A percentile compares a stretch with the other conserved stretches of the same genome.
These are phyloP conservation scores for Neuroscelio doddi DNA, from an alignment of 2,888 invertebrate species.

Conservation along the genomic window DNA sequence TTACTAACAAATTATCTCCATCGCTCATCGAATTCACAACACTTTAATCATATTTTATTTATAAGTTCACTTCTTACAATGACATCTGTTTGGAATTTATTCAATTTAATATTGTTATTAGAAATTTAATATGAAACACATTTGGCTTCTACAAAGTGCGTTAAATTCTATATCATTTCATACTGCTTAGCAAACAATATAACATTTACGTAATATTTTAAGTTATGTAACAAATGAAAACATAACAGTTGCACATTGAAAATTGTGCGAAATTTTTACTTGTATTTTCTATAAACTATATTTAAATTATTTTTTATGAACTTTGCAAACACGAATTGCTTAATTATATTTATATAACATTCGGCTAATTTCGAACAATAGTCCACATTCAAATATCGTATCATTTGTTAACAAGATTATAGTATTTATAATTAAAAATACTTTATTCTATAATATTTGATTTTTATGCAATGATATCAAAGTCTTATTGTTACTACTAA, in stretches of 20 bases:
- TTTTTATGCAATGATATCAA: slow-evolving; percentile 19
- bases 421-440: slow-evolving; percentile 2
- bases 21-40: slow-evolving; percentile 34
- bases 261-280: no score
- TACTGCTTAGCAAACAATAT: slow-evolving; percentile 5
- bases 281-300: slow-evolving; percentile 1
- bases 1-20: slow-evolving; percentile 31
- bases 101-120: no score
- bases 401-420: neutral
- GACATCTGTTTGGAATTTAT: slow-evolving; percentile 39
- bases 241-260: neutral
- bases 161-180: no score
- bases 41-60: slow-evolving; percentile 19
- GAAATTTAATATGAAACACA: neutral
- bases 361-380: neutral
- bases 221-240: neutral
- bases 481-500: slow-evolving; percentile 14
- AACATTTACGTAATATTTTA: slow-evolving; percentile 3
- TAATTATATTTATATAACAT: neutral
- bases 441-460: slow-evolving; percentile 14
- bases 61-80: slow-evolving; percentile 26
- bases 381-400: neutral
- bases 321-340: no score
- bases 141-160: neutral
- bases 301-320: no score